Evolutionary conservation across 2,888 invertebrate genomes (phyloP), one percentile per base, ranked within the genome.

Genomic region (Atherix ibis): DNA sequence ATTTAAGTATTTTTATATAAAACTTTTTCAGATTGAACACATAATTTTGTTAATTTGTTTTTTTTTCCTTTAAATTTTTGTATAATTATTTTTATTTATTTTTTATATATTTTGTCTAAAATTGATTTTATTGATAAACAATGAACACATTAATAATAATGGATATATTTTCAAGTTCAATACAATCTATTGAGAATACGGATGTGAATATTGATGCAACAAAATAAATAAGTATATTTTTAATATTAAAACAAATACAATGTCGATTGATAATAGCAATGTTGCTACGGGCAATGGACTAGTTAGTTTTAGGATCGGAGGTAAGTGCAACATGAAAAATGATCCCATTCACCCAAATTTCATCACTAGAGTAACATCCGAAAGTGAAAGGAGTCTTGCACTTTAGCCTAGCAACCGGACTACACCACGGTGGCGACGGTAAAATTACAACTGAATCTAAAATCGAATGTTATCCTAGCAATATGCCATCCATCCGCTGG

Each of bases 371-470:
- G 40, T 38, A 40, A 37, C 35, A 37, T 38, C 30, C 35, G 45
- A 46, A 46, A 46, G 46, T 46, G 46, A 46, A 46, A 46, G 45
- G 45, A 44, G 40, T 44, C 42, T 42, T 35, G 40, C 38, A 37
- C 44, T 36, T 44, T 49, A 44, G 46, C 58, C 49, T 58, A 57
- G 58, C 57, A 58, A 58, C 58, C 50, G 51, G 46, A 49, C 53
- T 52, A 50, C 56, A 53, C 54, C 54, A 49, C 52, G 58, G 58
- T 53, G 56, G 49, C 51, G 58, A 59, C 59, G 59, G 59, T 57
- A 56, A 56, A 62, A 60, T 58, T 59, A 58, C 58, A 60, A 61
- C 61, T 61, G 62, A 61, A 58, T 54, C 53, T 50, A 49, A 54
- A 59, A 54, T 58, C 57, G 52, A 38, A 58, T 52, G 53, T 60